A percentile compares a stretch with the other conserved stretches of the same genome.
Evolutionary conservation across 2,888 invertebrate genomes (phyloP).

Genomic region (Leptogaster cylindrica): DNA sequence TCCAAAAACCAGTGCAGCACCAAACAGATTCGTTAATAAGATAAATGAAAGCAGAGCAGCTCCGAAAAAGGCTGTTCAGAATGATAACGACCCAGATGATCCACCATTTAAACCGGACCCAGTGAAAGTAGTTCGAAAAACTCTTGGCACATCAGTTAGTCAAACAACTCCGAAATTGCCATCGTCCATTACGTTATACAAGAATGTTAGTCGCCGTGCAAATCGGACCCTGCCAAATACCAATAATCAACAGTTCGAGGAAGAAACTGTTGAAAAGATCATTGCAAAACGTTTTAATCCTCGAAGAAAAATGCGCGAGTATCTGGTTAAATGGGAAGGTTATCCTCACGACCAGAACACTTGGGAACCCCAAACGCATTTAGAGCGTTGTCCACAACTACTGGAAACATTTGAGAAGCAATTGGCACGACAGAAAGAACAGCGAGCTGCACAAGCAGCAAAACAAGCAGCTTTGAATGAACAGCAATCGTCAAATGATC

Average conservation of each 20-base stretch:
- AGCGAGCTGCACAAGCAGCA: conserved; percentile 67
- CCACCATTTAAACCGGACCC: conserved; percentile 21
- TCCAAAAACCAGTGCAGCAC: conserved; percentile 40
- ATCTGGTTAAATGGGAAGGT: conserved; percentile 86
- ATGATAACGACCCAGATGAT: conserved; percentile 28
- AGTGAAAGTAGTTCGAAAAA: conserved; percentile 25
- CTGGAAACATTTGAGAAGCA: conserved; percentile 82
- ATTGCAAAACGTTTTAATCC: conserved; percentile 84
- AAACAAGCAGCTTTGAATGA: conserved; percentile 44
- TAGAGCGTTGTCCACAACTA: conserved; percentile 77
- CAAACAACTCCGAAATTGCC: conserved; percentile 31
- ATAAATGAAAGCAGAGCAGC: not conserved
- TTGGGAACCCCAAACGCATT: conserved; percentile 81
- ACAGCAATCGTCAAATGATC: conserved; percentile 61
- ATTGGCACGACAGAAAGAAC: conserved; percentile 75
- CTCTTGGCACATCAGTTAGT: conserved; percentile 33
- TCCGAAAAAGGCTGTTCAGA: too few species aligned
- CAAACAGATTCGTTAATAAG: conserved; percentile 7
- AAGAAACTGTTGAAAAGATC: conserved; percentile 82
- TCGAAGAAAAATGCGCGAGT: conserved; percentile 77
- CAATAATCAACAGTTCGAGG: conserved; percentile 63
- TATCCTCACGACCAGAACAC: conserved; percentile 81
- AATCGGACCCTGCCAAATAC: conserved; percentile 53
- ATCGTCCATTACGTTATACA: not conserved
- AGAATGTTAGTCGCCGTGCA: conserved; percentile 55